phyloP scores from a whole-genome alignment of 2,113 vertebrate species.

The Sus scrofa region T2T-Sscrofa CM000827.6:37361501-37362000 shows the following conservation, averaged over 20 bases:
- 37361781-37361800: background rate
- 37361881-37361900: background rate
- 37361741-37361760: background rate
- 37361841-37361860: background rate
- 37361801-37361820: background rate
- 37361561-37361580: background rate
- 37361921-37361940: background rate
- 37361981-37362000: rapidly evolving
- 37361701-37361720: background rate
- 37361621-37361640: background rate
- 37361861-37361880: background rate
- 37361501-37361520: slow-evolving; percentile 80
- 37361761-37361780: background rate
- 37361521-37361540: slow-evolving; percentile 85
- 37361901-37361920: background rate
- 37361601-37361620: slow-evolving; percentile 9
- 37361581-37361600: background rate
- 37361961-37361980: background rate
- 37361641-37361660: background rate
- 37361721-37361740: background rate
- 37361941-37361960: background rate
- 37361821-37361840: background rate
- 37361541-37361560: slow-evolving; percentile 49
- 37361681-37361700: background rate
- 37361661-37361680: background rate